A percentile compares a stretch with the other conserved stretches of the same genome.
phyloP scores from a whole-genome alignment of 35 echinoderm and acorn worm species.

The Apostichopus parvimensis region DNA sequence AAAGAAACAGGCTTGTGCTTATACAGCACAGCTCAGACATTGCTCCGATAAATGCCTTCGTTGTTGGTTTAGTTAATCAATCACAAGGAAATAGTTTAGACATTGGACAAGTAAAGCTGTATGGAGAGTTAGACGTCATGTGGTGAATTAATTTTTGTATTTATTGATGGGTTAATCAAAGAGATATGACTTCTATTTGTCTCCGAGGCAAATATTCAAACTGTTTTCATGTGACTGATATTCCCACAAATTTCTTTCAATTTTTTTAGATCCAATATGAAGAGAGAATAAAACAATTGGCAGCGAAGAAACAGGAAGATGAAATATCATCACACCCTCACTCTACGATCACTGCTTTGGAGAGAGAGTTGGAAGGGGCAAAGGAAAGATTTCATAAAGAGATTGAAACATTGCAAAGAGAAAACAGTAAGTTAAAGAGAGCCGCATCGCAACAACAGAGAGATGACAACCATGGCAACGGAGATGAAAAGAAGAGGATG shows the following conservation, averaged over 20 bases:
- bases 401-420: constrained; percentile 53
- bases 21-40: too few species aligned
- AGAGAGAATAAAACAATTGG: constrained; percentile 81
- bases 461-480: not conserved
- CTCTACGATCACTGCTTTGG: constrained; percentile 49
- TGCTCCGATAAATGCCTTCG: too few species aligned
- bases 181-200: too few species aligned
- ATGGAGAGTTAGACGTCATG: too few species aligned
- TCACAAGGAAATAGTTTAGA: too few species aligned
- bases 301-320: constrained; percentile 45
- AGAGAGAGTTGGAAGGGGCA: constrained; percentile 72
- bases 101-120: too few species aligned
- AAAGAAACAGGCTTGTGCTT: too few species aligned
- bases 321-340: constrained; percentile 54
- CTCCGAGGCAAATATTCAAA: too few species aligned
- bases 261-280: constrained; percentile 75
- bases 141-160: too few species aligned
- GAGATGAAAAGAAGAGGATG: not conserved
- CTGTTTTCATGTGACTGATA: too few species aligned
- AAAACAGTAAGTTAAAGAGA: constrained; percentile 57
- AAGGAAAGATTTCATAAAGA: constrained; percentile 70
- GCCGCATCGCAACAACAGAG: not conserved
- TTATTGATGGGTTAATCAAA: too few species aligned
- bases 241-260: not conserved
- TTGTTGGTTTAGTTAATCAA: too few species aligned